These are phyloP conservation scores for Marronus borbonicus DNA, from an alignment of 2,888 invertebrate species.

Conservation along the genomic window DNA sequence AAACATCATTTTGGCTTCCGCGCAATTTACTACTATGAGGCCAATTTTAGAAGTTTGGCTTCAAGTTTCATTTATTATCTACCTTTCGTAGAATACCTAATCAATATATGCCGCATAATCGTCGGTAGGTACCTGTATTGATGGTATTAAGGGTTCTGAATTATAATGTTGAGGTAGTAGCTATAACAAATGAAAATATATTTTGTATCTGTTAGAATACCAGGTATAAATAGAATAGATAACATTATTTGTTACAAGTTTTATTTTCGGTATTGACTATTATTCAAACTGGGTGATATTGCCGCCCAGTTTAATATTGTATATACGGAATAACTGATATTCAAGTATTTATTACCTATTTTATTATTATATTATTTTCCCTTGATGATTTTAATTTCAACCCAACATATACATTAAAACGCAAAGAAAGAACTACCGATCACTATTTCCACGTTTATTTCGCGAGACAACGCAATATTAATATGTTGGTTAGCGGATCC, in stretches of 20 bases:
- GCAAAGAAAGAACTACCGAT: background rate
- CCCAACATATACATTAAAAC: background rate
- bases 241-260: no score
- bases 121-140: background rate
- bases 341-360: no score
- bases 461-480: constrained; percentile 14
- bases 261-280: no score
- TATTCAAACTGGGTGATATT: no score
- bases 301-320: no score
- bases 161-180: constrained; percentile 16
- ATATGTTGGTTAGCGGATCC: background rate
- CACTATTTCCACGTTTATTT: constrained; percentile 4
- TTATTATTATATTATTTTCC: no score
- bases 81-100: background rate
- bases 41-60: no score
- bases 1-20: no score
- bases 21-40: no score
- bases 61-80: background rate
- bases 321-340: no score
- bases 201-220: background rate
- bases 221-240: background rate
- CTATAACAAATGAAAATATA: constrained; percentile 21
- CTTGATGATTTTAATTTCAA: background rate
- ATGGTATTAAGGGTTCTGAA: background rate
- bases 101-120: background rate